phyloP scores from a whole-genome alignment of 2,113 vertebrate genomes.

The Gymnogyps californianus region DNA sequence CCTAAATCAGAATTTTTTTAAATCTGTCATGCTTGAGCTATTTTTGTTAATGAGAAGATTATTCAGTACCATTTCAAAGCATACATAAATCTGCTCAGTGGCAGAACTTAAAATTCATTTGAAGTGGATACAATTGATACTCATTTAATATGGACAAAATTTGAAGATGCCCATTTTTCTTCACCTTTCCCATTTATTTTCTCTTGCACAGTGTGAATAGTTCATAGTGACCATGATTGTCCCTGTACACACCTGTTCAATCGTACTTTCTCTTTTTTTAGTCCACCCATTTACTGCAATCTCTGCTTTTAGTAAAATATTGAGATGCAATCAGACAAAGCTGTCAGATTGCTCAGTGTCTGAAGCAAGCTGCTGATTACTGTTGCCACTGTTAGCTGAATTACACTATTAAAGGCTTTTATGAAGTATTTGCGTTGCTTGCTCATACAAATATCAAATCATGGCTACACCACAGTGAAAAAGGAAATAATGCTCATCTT shows the following conservation, averaged over 20 bases:
- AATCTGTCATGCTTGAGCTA: neutral
- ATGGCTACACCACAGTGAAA: neutral
- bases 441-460: slow-evolving; percentile 42
- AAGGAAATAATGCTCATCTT: neutral
- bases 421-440: slow-evolving; percentile 36
- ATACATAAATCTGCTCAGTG: slow-evolving; percentile 23
- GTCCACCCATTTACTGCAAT: neutral
- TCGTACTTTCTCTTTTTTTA: slow-evolving; percentile 6
- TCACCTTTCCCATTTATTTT: slow-evolving; percentile 34
- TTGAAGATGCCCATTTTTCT: slow-evolving; percentile 29
- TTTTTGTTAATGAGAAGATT: slow-evolving; percentile 34
- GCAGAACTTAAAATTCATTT: neutral
- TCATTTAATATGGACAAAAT: slow-evolving; percentile 43
- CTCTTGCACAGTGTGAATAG: neutral
- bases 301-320: slow-evolving; percentile 47
- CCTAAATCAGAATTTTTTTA: slow-evolving; percentile 1
- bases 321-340: slow-evolving; percentile 47
- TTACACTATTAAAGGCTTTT: slow-evolving; percentile 49
- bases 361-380: slow-evolving; percentile 36
- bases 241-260: neutral
- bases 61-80: slow-evolving; percentile 19
- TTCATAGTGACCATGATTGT: neutral
- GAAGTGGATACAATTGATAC: slow-evolving; percentile 21
- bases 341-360: slow-evolving; percentile 32
- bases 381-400: slow-evolving; percentile 26